Evolutionary conservation across 2,797 vertebrate species (phyloP).

Genomic region (Pantherophis alleghaniensis): DNA sequence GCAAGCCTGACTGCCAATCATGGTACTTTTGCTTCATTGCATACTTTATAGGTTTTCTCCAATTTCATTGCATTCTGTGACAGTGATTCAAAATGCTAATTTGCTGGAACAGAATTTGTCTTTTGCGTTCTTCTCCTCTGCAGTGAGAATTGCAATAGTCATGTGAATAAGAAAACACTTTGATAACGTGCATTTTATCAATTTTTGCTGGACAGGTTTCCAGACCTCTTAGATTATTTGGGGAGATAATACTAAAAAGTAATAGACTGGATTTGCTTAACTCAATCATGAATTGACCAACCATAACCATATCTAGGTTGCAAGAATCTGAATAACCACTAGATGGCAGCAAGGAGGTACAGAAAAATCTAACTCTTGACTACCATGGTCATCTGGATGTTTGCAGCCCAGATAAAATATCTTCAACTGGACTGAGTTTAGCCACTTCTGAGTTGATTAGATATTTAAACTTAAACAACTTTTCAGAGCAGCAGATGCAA

Average conservation of each 20-base stretch:
- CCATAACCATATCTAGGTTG: neutral
- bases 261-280: neutral
- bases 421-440: neutral
- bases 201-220: constrained; percentile 39
- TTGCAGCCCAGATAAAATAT: neutral
- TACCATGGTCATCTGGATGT: neutral
- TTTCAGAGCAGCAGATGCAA: neutral
- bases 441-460: neutral
- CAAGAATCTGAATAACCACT: neutral
- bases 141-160: neutral
- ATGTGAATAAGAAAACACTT: constrained; percentile 23
- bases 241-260: neutral
- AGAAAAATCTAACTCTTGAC: neutral
- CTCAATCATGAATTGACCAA: neutral
- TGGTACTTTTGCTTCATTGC: neutral
- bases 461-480: neutral
- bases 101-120: constrained; percentile 37
- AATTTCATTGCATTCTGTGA: constrained; percentile 15
- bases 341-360: neutral
- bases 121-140: constrained; percentile 3
- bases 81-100: constrained; percentile 42
- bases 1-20: neutral
- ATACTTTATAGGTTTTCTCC: neutral
- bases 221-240: neutral
- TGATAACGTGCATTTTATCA: neutral